Conservation (phyloP, 2,113 vertebrate genomes). For the Octodon degus region DNA sequence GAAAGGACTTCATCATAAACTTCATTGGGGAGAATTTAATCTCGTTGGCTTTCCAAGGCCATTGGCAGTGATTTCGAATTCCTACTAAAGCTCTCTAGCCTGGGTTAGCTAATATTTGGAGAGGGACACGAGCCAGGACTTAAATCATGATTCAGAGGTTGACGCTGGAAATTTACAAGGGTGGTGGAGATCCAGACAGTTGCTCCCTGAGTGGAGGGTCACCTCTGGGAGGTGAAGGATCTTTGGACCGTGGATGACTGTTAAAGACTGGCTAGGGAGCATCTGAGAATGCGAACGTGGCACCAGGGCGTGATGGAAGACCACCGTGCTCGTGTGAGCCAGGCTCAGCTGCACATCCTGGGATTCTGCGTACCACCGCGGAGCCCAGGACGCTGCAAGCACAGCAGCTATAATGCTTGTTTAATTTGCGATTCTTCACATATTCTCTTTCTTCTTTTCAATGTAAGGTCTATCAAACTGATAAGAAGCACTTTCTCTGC, state of each 20-base stretch:
- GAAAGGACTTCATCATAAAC: conserved; percentile 46
- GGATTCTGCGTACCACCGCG: not conserved
- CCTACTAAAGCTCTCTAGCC: conserved; percentile 47
- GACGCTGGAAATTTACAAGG: conserved; percentile 62
- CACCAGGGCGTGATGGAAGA: not conserved
- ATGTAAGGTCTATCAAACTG: conserved; percentile 86
- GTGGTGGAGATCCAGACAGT: conserved; percentile 18
- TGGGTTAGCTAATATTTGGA: conserved; percentile 70
- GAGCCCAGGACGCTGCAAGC: not conserved
- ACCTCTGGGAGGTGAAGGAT: not conserved
- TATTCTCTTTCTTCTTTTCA: conserved; percentile 45
- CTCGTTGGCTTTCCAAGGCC: conserved; percentile 64
- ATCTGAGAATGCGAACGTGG: not conserved
- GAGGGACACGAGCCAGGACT: conserved; percentile 67
- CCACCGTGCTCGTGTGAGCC: not conserved
- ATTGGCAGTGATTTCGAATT: conserved; percentile 63
- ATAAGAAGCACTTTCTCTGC: conserved; percentile 87
- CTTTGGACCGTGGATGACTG: not conserved
- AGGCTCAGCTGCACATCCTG: not conserved
- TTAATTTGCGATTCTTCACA: not conserved
- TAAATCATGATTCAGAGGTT: conserved; percentile 62
- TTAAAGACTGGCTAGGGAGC: not conserved
- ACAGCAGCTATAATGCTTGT: not conserved
- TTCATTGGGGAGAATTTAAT: conserved; percentile 40
- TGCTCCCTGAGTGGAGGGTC: not conserved